These are phyloP conservation scores for Sepioteuthis lessoniana DNA, from an alignment of 2,888 invertebrate genomes.

Conservation along the genomic window DNA sequence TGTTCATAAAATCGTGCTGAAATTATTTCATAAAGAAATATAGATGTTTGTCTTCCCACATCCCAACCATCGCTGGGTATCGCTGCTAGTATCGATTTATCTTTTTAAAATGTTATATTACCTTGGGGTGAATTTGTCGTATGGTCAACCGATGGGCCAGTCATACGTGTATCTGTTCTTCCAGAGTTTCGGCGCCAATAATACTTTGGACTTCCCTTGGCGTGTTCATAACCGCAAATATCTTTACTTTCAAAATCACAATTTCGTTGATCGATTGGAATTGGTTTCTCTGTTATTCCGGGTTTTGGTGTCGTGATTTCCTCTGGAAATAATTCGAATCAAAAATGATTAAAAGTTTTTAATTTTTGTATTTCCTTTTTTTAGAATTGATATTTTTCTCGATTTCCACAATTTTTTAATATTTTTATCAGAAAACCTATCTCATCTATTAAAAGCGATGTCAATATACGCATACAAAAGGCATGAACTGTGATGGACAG, in stretches of 20 bases:
- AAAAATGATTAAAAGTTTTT: neutral
- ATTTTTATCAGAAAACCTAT: too few species aligned
- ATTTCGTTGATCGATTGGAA: neutral
- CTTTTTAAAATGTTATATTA: neutral
- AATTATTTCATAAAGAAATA: too few species aligned
- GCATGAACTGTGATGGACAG: too few species aligned
- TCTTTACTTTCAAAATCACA: slow-evolving; percentile 54
- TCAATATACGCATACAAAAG: too few species aligned
- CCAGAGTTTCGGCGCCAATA: slow-evolving; percentile 59
- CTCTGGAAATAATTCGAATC: neutral
- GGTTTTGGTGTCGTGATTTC: slow-evolving; percentile 47
- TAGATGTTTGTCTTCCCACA: too few species aligned
- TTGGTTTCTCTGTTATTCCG: neutral
- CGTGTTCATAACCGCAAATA: slow-evolving; percentile 56
- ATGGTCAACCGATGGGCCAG: slow-evolving; percentile 61
- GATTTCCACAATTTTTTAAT: too few species aligned
- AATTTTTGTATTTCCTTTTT: neutral
- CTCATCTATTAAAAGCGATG: too few species aligned
- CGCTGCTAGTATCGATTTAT: too few species aligned
- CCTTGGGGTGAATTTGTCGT: slow-evolving; percentile 54
- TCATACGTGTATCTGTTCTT: slow-evolving; percentile 53
- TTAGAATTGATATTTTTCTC: too few species aligned
- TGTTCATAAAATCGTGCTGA: too few species aligned
- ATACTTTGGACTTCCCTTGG: slow-evolving; percentile 54
- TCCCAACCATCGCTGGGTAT: too few species aligned